Evolutionary conservation across 2,888 invertebrate species (phyloP).

Genomic region (Drosophila hamatofila): DNA sequence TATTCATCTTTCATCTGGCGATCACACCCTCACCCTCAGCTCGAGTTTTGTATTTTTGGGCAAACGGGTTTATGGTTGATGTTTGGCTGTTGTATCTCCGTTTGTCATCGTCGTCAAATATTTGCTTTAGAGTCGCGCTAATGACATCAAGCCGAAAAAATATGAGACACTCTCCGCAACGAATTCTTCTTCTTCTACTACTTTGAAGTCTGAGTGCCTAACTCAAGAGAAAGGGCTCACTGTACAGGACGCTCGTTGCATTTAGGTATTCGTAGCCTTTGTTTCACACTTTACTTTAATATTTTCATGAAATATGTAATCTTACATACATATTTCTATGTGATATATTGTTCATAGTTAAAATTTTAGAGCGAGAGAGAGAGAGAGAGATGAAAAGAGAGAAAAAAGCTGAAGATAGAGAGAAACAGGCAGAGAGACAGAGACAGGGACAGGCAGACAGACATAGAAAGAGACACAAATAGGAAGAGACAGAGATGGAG

Average conservation of each 20-base stretch:
- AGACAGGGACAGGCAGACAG: neutral
- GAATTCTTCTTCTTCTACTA: slow-evolving; percentile 9
- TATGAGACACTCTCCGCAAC: slow-evolving; percentile 26
- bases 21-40: slow-evolving; percentile 37
- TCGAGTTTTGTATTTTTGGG: slow-evolving; percentile 9
- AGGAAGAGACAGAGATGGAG: no score
- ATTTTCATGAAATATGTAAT: neutral
- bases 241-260: slow-evolving; percentile 30
- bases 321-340: no score
- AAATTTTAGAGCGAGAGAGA: no score
- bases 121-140: slow-evolving; percentile 74
- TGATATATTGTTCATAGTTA: no score
- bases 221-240: neutral
- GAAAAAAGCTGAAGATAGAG: no score
- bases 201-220: neutral
- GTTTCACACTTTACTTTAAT: neutral
- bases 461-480: neutral
- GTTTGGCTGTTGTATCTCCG: slow-evolving; percentile 45
- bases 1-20: slow-evolving; percentile 46
- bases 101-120: slow-evolving; percentile 75
- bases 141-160: slow-evolving; percentile 68
- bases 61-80: slow-evolving; percentile 69
- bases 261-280: slow-evolving; percentile 65
- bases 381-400: no score
- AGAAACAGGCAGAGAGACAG: neutral